Evolutionary conservation across 2,113 vertebrate species (phyloP).

Genomic region (Scortum barcoo): DNA sequence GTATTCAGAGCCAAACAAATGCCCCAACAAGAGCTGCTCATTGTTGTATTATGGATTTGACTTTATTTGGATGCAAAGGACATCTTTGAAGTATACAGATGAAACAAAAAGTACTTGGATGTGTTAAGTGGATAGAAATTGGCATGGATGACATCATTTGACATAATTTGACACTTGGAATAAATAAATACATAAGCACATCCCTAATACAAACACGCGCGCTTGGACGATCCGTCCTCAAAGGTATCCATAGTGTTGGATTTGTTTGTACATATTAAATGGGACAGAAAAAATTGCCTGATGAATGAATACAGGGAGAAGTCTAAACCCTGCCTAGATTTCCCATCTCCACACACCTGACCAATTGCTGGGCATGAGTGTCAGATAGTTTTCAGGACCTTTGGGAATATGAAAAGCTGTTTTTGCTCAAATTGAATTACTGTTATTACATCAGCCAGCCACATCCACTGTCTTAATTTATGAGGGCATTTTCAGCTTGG

Average conservation of each 20-base stretch:
- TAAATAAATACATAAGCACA: no score
- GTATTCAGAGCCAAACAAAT: slow-evolving; percentile 30
- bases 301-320: neutral
- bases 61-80: slow-evolving; percentile 29
- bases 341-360: no score
- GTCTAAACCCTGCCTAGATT: neutral
- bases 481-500: neutral
- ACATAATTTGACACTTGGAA: slow-evolving; percentile 5
- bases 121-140: slow-evolving; percentile 12
- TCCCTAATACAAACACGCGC: no score
- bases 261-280: neutral
- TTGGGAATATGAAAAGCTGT: neutral
- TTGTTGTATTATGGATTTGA: slow-evolving; percentile 37
- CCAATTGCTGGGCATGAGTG: no score
- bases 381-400: neutral
- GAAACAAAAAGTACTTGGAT: slow-evolving; percentile 11
- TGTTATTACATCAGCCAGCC: neutral
- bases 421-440: neutral
- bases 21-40: slow-evolving; percentile 9
- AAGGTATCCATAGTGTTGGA: no score
- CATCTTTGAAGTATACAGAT: slow-evolving; percentile 21
- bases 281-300: neutral
- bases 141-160: neutral
- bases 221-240: no score
- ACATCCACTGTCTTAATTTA: neutral